Evolutionary conservation across 2,113 vertebrate genomes (phyloP).

Genomic region (Urocolius indicus): DNA sequence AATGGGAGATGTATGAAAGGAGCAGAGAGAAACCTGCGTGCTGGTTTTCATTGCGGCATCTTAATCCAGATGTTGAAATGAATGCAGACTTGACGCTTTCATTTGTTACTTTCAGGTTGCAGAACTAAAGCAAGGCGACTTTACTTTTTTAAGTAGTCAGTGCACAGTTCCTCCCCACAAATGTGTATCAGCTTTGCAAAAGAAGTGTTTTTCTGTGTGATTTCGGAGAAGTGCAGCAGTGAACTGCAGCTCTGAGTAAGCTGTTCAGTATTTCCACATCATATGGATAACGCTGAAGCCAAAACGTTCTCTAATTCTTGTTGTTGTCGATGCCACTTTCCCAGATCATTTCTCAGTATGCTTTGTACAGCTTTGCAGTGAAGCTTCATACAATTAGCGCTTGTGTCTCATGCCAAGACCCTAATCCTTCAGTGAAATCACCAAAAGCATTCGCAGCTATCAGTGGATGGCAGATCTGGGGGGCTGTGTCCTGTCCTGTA

Average conservation of each 20-base stretch:
- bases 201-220: background rate
- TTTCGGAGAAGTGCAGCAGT: background rate
- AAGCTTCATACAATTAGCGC: background rate
- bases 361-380: background rate
- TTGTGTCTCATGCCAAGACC: background rate
- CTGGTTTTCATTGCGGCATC: conserved; percentile 62
- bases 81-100: conserved; percentile 26
- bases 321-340: background rate
- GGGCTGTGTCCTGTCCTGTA: conserved; percentile 7
- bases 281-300: background rate
- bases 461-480: background rate
- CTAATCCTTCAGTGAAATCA: background rate
- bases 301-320: background rate
- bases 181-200: background rate
- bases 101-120: conserved; percentile 51
- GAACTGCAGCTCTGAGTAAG: background rate
- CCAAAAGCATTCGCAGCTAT: accelerated
- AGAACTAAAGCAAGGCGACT: background rate
- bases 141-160: background rate
- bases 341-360: background rate
- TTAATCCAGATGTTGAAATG: conserved; percentile 70
- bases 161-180: background rate
- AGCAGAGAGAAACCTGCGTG: background rate
- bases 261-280: conserved; percentile 17
- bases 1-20: conserved; percentile 12